Percentiles rank a stretch among this genome's conserved stretches.
phyloP scores from a whole-genome alignment of 2,797 vertebrate genomes.

The Cottoperca gobio region DNA sequence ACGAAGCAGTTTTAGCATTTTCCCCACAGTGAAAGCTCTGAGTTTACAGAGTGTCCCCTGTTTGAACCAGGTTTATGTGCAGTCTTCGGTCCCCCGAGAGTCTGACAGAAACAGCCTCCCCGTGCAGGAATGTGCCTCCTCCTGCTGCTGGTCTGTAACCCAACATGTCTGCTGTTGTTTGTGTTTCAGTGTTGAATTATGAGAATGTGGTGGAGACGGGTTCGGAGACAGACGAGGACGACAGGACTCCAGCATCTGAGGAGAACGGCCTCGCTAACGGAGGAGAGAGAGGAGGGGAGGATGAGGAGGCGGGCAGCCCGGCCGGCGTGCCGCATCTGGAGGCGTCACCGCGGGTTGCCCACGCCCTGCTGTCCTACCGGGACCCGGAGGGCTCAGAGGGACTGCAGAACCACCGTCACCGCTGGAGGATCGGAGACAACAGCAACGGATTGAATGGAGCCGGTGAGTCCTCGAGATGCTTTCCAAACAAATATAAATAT shows the following conservation, averaged over 20 bases:
- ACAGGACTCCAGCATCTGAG: slow-evolving; percentile 90
- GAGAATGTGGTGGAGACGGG: slow-evolving; percentile 92
- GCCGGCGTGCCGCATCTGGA: slow-evolving; percentile 88
- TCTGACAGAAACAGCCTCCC: slow-evolving; percentile 26
- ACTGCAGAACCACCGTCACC: slow-evolving; percentile 81
- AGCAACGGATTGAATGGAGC: slow-evolving; percentile 88
- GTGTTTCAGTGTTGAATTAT: slow-evolving; percentile 90
- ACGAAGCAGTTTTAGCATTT: too few relatives aligned
- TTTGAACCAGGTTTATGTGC: not conserved
- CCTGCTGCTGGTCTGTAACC: not conserved
- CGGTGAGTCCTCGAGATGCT: slow-evolving; percentile 85
- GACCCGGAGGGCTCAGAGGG: slow-evolving; percentile 86
- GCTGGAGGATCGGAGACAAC: slow-evolving; percentile 87
- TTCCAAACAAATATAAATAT: too few relatives aligned
- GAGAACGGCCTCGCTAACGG: slow-evolving; percentile 83
- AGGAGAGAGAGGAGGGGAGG: slow-evolving; percentile 11
- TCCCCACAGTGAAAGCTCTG: too few relatives aligned
- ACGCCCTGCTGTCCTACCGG: slow-evolving; percentile 86
- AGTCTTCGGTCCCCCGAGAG: slow-evolving; percentile 31
- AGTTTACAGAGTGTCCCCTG: not conserved
- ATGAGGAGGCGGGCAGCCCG: slow-evolving; percentile 82
- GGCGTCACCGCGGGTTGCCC: slow-evolving; percentile 89
- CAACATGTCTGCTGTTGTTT: slow-evolving; percentile 15
- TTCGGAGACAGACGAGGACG: slow-evolving; percentile 95
- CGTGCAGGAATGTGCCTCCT: not conserved